These are phyloP conservation scores for Tiliacea aurago DNA, from an alignment of 2,888 invertebrate species.

Conservation along the genomic window DNA sequence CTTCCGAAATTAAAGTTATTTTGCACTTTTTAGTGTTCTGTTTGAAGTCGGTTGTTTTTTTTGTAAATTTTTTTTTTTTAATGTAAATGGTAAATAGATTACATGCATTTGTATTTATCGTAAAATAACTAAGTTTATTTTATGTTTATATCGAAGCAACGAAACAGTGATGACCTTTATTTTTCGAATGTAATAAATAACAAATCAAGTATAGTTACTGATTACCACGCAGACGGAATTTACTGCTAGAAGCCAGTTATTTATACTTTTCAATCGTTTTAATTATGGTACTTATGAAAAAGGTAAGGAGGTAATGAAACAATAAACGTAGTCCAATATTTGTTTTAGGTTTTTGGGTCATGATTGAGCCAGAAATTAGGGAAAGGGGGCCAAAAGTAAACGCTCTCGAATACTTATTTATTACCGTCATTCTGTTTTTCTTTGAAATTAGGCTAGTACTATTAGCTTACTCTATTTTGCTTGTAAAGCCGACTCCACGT, in stretches of 20 bases:
- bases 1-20: no score
- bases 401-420: neutral
- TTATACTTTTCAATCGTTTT: neutral
- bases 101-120: no score
- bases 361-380: neutral
- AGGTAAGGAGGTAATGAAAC: neutral
- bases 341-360: neutral
- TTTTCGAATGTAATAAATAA: no score
- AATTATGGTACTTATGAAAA: neutral
- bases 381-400: slow-evolving; percentile 2
- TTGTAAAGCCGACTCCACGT: neutral
- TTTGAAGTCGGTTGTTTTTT: no score
- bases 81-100: no score
- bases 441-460: slow-evolving; percentile 3
- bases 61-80: no score
- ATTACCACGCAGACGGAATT: neutral
- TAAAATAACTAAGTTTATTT: no score
- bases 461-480: neutral
- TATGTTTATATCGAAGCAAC: no score
- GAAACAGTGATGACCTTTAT: no score
- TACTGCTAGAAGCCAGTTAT: neutral
- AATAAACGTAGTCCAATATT: neutral
- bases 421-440: neutral
- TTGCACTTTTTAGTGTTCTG: no score
- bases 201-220: no score